Evolutionary conservation across 2,888 invertebrate species (phyloP).

Genomic region (Drosophila pseudotakahashii): DNA sequence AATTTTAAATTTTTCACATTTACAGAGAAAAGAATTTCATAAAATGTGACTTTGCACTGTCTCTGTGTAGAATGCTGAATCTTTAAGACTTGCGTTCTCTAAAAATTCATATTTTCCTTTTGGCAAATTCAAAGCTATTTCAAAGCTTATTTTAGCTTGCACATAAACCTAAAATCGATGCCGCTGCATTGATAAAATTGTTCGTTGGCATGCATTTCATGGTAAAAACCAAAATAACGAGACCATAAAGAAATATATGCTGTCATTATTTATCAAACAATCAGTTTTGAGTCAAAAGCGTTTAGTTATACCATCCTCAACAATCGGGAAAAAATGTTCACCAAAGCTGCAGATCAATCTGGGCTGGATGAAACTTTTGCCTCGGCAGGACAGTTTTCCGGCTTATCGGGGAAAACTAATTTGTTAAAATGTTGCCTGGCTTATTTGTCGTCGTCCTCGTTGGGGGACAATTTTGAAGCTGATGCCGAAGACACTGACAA

Average conservation of each 20-base stretch:
- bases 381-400: conserved; percentile 49
- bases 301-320: conserved; percentile 1
- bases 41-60: too few relatives aligned
- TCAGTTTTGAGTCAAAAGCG: neutral
- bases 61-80: too few relatives aligned
- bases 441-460: conserved; percentile 56
- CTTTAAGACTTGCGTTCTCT: too few relatives aligned
- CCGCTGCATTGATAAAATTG: neutral
- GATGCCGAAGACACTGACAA: conserved; percentile 33
- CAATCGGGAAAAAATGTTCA: conserved; percentile 12
- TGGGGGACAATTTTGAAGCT: conserved; percentile 28
- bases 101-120: neutral
- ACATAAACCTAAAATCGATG: neutral
- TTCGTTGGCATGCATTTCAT: neutral
- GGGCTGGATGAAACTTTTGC: neutral
- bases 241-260: conserved; percentile 1
- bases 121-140: neutral
- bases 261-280: conserved; percentile 12
- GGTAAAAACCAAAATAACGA: neutral
- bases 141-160: neutral
- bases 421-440: conserved; percentile 74
- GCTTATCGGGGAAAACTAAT: conserved; percentile 74
- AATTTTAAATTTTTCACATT: too few relatives aligned
- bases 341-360: conserved; percentile 10
- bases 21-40: too few relatives aligned